Evolutionary conservation across 2,113 vertebrate species (phyloP).

Genomic region (Phalacrocorax carbo): DNA sequence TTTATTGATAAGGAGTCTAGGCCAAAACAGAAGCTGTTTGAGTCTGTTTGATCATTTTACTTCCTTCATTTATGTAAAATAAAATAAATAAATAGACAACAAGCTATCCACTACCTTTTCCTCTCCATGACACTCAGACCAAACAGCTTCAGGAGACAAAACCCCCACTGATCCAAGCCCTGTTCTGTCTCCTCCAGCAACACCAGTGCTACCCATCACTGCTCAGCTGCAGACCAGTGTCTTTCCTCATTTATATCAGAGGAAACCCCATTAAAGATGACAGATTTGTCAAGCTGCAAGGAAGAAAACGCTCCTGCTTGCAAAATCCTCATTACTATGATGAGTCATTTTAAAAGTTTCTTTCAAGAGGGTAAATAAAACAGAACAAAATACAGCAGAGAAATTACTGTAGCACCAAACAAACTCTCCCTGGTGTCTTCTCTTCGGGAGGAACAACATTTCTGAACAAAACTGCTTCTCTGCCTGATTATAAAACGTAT

Average conservation of each 20-base stretch:
- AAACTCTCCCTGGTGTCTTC: not conserved
- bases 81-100: not conserved
- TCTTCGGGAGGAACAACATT: not conserved
- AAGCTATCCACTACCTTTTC: not conserved
- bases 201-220: not conserved
- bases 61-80: not conserved
- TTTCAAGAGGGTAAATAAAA: not conserved
- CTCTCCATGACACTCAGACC: not conserved
- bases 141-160: not conserved
- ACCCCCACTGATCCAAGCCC: not conserved
- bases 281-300: not conserved
- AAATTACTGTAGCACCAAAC: not conserved
- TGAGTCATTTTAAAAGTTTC: not conserved
- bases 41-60: not conserved
- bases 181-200: not conserved
- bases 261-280: not conserved
- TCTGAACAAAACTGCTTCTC: not conserved
- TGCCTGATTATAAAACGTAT: not conserved
- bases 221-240: not conserved
- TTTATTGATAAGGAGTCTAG: not conserved
- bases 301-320: not conserved
- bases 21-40: not conserved
- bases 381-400: not conserved
- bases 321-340: not conserved
- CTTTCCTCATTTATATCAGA: not conserved